phyloP scores from a whole-genome alignment of 2,888 invertebrate genomes.

The Heliconius erato region DNA sequence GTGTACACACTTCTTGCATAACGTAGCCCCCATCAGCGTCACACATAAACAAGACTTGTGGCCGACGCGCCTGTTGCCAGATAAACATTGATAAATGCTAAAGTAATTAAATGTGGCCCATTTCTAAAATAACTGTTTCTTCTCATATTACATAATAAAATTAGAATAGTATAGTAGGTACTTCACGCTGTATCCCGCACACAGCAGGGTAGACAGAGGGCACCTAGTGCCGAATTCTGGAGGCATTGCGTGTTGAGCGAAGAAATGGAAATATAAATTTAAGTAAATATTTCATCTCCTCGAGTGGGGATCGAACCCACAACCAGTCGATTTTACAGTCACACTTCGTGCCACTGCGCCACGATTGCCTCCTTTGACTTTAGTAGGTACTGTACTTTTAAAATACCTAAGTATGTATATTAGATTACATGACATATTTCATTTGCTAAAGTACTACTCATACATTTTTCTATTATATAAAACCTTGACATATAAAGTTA shows the following conservation, averaged over 20 bases:
- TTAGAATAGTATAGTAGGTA: neutral
- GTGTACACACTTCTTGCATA: conserved; percentile 90
- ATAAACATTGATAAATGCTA: conserved; percentile 13
- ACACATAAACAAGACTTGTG: conserved; percentile 90
- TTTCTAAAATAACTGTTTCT: neutral
- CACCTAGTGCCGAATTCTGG: too few species aligned
- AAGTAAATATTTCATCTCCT: too few species aligned
- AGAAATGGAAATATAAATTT: too few species aligned
- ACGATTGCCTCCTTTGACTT: too few species aligned
- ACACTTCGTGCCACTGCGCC: too few species aligned
- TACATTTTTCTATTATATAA: conserved; percentile 14
- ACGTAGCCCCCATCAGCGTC: conserved; percentile 89
- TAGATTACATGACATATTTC: conserved; percentile 8
- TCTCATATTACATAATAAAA: conserved; percentile 6
- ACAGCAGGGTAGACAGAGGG: too few species aligned
- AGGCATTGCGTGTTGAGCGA: too few species aligned
- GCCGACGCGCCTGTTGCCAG: conserved; percentile 81
- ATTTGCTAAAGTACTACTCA: conserved; percentile 4
- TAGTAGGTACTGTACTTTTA: neutral
- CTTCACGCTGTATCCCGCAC: neutral
- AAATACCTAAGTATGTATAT: neutral
- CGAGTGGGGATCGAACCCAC: too few species aligned
- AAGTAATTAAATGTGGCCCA: conserved; percentile 8
- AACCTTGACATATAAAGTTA: conserved; percentile 25
- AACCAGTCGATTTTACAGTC: too few species aligned